These are phyloP conservation scores for Carcinoscorpius rotundicauda DNA, from an alignment of 1,140 invertebrate species.

Conservation along the genomic window DNA sequence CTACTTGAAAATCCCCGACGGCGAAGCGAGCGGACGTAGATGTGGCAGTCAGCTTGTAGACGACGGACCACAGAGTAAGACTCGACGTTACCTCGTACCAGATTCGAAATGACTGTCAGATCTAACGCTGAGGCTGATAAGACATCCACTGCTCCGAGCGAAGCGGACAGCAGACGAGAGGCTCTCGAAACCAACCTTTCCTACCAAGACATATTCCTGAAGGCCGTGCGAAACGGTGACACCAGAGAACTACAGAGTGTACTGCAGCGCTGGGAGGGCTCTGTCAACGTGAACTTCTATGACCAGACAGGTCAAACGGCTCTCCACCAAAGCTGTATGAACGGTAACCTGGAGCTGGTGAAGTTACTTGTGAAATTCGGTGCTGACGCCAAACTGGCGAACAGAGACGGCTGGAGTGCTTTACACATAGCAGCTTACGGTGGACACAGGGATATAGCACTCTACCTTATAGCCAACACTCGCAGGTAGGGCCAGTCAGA, in stretches of 20 bases:
- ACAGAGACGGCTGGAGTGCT: conserved; percentile 41
- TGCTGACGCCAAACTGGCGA: conserved; percentile 38
- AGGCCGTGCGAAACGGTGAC: conserved; percentile 34
- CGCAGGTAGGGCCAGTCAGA: conserved; percentile 10
- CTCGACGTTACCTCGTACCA: conserved; percentile 1
- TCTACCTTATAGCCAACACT: conserved; percentile 31
- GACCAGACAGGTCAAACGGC: conserved; percentile 40
- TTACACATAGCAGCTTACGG: conserved; percentile 40
- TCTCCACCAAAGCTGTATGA: conserved; percentile 38
- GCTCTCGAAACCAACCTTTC: conserved; percentile 14
- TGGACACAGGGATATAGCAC: conserved; percentile 37
- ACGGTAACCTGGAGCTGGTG: conserved; percentile 40
- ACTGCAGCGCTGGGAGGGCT: conserved; percentile 29
- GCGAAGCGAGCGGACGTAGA: conserved; percentile 9
- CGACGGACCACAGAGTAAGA: background rate
- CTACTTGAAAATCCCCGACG: background rate
- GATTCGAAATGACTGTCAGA: background rate
- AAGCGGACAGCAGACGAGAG: conserved; percentile 9
- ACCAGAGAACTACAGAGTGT: conserved; percentile 31
- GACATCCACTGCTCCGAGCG: background rate
- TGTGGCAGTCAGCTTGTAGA: background rate
- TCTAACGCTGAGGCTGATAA: background rate
- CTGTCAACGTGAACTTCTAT: conserved; percentile 35
- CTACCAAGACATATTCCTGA: conserved; percentile 32
- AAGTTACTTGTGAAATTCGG: conserved; percentile 40